Percentiles rank a stretch among this genome's conserved stretches.
Evolutionary conservation across 1,140 invertebrate species (phyloP).

Genomic region (Agraylea sexmaculata): DNA sequence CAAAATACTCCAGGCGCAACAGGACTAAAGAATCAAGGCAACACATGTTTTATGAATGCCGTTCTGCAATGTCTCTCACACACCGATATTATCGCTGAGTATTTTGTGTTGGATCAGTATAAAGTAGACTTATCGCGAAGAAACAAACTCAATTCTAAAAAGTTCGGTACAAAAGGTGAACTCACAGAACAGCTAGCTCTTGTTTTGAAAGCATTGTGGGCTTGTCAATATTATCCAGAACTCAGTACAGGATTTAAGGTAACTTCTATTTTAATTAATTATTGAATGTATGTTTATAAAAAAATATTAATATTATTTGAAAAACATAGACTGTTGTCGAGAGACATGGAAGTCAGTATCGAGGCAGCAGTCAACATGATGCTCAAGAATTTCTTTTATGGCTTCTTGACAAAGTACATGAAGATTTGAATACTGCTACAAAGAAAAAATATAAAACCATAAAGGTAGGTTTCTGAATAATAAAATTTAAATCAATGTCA

Average conservation of each 20-base stretch:
- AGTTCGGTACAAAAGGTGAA: constrained; percentile 84
- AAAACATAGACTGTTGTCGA: constrained; percentile 64
- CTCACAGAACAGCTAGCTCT: constrained; percentile 86
- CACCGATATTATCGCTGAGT: constrained; percentile 85
- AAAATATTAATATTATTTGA: background rate
- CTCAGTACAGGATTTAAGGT: constrained; percentile 78
- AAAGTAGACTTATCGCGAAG: constrained; percentile 74
- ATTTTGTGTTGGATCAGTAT: constrained; percentile 89
- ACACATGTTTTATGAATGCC: constrained; percentile 95
- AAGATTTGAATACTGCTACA: constrained; percentile 87
- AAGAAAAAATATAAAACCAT: constrained; percentile 88
- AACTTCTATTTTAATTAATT: constrained; percentile 20
- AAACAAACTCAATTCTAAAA: constrained; percentile 81
- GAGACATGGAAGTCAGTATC: constrained; percentile 78
- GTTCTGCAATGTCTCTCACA: constrained; percentile 89
- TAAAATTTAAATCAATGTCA: background rate
- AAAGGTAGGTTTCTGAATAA: constrained; percentile 48
- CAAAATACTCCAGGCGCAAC: constrained; percentile 76
- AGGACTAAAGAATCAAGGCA: constrained; percentile 86
- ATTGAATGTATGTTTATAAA: background rate
- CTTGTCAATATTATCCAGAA: constrained; percentile 80
- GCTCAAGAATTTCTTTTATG: constrained; percentile 95
- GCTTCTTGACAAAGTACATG: constrained; percentile 94
- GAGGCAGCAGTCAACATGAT: constrained; percentile 87
- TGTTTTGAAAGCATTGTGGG: constrained; percentile 87